Evolutionary conservation across 2,797 vertebrate species (phyloP).

Genomic region (Yasuhikotakia modesta): DNA sequence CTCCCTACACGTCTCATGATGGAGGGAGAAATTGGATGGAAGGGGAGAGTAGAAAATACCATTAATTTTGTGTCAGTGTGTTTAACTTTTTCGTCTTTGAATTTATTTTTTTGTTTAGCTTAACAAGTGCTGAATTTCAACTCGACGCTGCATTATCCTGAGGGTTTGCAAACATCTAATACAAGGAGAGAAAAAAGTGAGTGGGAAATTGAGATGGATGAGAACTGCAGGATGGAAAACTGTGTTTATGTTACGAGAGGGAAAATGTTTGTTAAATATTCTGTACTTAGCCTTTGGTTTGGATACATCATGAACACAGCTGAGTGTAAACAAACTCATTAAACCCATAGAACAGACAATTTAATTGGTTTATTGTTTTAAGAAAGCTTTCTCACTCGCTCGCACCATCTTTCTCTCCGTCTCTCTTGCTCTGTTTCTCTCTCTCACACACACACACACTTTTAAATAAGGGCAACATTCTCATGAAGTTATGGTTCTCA

Average conservation of each 20-base stretch:
- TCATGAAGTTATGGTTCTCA: neutral
- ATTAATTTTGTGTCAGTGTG: slow-evolving; percentile 52
- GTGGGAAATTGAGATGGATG: slow-evolving; percentile 34
- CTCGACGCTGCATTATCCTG: slow-evolving; percentile 21
- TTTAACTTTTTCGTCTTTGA: slow-evolving; percentile 30
- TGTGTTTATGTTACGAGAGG: slow-evolving; percentile 8
- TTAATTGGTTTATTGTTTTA: slow-evolving; percentile 12
- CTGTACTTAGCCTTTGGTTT: slow-evolving; percentile 31
- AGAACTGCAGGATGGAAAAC: too few species aligned
- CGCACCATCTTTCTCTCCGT: too few species aligned
- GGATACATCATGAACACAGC: slow-evolving; percentile 11
- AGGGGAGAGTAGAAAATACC: slow-evolving; percentile 46
- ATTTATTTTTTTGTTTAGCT: slow-evolving; percentile 46
- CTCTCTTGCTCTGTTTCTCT: too few species aligned
- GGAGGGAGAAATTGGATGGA: too few species aligned
- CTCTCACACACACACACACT: too few species aligned
- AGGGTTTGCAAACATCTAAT: slow-evolving; percentile 1
- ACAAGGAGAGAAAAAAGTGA: neutral
- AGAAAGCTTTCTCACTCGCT: neutral
- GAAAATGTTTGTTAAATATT: slow-evolving; percentile 35
- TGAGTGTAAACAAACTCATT: slow-evolving; percentile 42
- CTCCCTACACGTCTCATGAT: too few species aligned
- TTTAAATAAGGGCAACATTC: neutral
- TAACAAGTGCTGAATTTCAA: slow-evolving; percentile 32
- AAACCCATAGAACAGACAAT: too few species aligned